Conservation (phyloP, 2,888 invertebrate species). For the Agapostemon virescens region DNA sequence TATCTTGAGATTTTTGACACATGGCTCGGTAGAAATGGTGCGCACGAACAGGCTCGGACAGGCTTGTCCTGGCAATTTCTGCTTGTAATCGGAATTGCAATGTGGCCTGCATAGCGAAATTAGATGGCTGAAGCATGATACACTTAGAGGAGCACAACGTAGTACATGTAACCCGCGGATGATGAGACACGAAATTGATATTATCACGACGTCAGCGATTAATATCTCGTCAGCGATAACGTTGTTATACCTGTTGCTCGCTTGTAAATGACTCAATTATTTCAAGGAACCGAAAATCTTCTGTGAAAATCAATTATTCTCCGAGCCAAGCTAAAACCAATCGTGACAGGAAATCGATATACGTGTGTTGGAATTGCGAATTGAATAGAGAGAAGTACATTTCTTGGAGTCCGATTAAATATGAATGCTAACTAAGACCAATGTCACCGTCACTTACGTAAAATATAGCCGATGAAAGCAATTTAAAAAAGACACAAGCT, state of each 20-base stretch:
- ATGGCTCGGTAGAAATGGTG: too few relatives aligned
- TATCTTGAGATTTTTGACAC: too few relatives aligned
- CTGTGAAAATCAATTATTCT: not conserved
- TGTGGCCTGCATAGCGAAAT: not conserved
- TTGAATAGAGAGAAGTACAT: not conserved
- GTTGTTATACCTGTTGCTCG: constrained; percentile 12
- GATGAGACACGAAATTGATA: constrained; percentile 58
- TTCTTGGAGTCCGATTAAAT: not conserved
- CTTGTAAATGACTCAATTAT: constrained; percentile 18
- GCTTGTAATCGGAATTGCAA: not conserved
- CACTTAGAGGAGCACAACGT: not conserved
- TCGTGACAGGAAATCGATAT: not conserved
- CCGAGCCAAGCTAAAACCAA: not conserved
- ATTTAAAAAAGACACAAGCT: too few relatives aligned
- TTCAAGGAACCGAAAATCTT: constrained; percentile 10
- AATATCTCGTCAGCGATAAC: constrained; percentile 55
- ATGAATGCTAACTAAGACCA: not conserved
- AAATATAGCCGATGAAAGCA: too few relatives aligned
- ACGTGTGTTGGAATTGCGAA: not conserved
- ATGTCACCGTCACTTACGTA: not conserved
- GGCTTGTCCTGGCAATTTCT: too few relatives aligned
- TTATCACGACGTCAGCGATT: constrained; percentile 50
- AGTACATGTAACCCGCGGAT: constrained; percentile 10
- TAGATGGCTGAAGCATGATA: not conserved
- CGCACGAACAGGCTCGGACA: too few relatives aligned